Evolutionary conservation across 2,797 vertebrate species (phyloP), one percentile per base, ranked within the genome.

Genomic region (Anabacerthia variegaticeps): DNA sequence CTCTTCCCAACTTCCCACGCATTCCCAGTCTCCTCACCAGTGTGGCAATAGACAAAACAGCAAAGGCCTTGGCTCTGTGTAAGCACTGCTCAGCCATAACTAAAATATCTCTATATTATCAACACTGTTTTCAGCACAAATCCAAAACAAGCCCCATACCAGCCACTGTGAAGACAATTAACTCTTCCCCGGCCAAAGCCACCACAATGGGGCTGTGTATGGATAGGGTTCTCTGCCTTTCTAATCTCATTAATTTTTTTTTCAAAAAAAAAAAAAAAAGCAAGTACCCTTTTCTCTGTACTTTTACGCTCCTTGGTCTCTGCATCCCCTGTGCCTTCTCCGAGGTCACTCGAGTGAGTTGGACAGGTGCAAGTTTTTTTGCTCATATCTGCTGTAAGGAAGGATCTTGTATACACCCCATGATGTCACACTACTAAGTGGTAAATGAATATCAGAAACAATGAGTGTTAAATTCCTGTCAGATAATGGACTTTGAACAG

Each of bases 11-110:
- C 17, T 13, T 63, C 21, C 41, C 32, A 32, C 0, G 1, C 61
- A 27, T 7, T 12, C 34, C 48, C 43, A 24, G 41, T 8, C 11
- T 24, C 14, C 15, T 71, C 2, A 0, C 32, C 16, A 26, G 63
- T 4, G 0, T 2, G 14, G 14, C 27, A 0, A 1, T 1, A n/a
- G 0, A 7, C 26, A 65, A 74, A 77, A 17, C 37, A 83, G 51
- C 4, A 63, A 76, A 69, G 17, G 72, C 56, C 65, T 30, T 56
- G 63, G 37, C 32, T 56, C 36, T 26, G 2, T 34, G 65, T 15
- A 10, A 83, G 7, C 14, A 12, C 56, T 34, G 24, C 63, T 39
- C 56, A 76, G 11, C 36, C 55, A 4, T 12, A 76, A 69, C 49
- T 69, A 56, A 76, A 76, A 12, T 41, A 49, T 44, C 43, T 44